Evolutionary conservation across 2,113 vertebrate genomes (phyloP).

Genomic region (Clarias magur): DNA sequence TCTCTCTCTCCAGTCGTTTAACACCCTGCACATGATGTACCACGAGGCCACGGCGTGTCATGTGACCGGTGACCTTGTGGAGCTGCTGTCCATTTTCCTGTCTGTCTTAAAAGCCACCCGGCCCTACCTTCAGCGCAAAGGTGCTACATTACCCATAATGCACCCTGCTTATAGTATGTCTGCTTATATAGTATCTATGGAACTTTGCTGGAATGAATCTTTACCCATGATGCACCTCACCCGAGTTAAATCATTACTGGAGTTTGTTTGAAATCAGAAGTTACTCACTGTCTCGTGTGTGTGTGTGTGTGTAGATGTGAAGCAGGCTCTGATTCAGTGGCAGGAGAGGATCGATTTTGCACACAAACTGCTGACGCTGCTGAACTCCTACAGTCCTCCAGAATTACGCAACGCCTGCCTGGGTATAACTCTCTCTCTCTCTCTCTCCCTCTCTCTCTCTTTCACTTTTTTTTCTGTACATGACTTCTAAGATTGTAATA

Average conservation of each 20-base stretch:
- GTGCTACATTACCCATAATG: constrained; percentile 62
- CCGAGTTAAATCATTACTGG: background rate
- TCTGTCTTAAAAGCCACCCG: constrained; percentile 94
- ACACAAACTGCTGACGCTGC: constrained; percentile 97
- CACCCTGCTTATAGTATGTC: background rate
- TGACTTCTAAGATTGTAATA: no score
- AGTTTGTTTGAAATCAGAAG: no score
- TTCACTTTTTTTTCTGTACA: no score
- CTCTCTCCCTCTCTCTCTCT: no score
- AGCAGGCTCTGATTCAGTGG: constrained; percentile 99
- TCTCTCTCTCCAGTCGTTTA: constrained; percentile 84
- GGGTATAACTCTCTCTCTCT: constrained; percentile 71
- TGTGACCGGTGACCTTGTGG: constrained; percentile 96
- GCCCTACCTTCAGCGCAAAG: constrained; percentile 97
- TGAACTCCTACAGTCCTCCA: constrained; percentile 98
- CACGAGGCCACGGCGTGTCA: constrained; percentile 98
- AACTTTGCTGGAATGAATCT: background rate
- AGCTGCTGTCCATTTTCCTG: constrained; percentile 97
- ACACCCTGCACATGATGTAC: constrained; percentile 99
- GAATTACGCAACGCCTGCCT: constrained; percentile 94
- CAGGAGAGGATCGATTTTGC: constrained; percentile 99
- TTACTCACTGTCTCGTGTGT: background rate
- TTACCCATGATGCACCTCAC: background rate
- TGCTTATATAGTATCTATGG: background rate
- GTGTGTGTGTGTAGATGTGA: constrained; percentile 84